Conservation (phyloP, 2,797 vertebrate species). For the Octomys mimax region DNA sequence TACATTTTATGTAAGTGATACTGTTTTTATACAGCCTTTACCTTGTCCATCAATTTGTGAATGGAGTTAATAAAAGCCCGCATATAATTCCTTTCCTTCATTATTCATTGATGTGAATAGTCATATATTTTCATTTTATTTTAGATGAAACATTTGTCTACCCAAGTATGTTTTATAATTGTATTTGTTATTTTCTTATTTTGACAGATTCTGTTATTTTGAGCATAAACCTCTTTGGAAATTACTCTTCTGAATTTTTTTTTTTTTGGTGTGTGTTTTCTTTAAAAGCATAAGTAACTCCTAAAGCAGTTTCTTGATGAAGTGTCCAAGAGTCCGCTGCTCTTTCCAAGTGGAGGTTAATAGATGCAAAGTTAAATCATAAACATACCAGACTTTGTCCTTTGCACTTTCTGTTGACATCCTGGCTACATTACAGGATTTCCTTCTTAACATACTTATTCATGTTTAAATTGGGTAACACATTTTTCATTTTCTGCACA, state of each 20-base stretch:
- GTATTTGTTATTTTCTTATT: not conserved
- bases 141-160: constrained; percentile 40
- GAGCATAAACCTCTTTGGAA: not conserved
- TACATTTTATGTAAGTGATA: not conserved
- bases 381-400: not conserved
- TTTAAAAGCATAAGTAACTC: not conserved
- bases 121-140: constrained; percentile 21
- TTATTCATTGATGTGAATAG: constrained; percentile 25
- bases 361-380: not conserved
- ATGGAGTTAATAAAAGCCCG: constrained; percentile 6
- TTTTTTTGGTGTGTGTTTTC: not conserved
- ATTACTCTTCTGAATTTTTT: not conserved
- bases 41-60: constrained; percentile 33
- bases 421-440: constrained; percentile 4
- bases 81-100: not conserved
- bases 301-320: constrained; percentile 21
- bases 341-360: not conserved
- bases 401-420: not conserved
- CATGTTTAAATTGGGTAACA: constrained; percentile 63
- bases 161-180: constrained; percentile 42
- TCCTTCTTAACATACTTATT: constrained; percentile 36
- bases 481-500: constrained; percentile 43
- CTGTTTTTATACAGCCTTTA: constrained; percentile 45
- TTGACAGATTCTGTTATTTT: constrained; percentile 20
- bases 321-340: not conserved